Evolutionary conservation across 2,888 invertebrate species (phyloP).

Genomic region (Cephus spinipes): DNA sequence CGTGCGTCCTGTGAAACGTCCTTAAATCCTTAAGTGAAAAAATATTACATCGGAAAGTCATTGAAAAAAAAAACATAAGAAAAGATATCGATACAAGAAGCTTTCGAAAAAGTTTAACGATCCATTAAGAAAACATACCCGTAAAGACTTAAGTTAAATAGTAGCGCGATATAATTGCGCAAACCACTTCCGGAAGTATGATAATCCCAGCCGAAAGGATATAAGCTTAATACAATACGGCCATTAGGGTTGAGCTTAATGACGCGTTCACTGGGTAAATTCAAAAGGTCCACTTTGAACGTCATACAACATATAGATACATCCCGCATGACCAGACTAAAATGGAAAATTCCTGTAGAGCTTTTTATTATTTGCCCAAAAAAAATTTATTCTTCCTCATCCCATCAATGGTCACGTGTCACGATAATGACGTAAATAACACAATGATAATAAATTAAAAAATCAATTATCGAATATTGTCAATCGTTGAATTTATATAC

Average conservation of each 20-base stretch:
- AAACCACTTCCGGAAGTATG: background rate
- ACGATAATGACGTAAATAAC: background rate
- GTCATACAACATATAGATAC: background rate
- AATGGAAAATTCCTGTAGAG: background rate
- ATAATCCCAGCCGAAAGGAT: background rate
- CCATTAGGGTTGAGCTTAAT: background rate
- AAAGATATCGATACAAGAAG: background rate
- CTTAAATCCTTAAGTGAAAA: background rate
- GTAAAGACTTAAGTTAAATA: background rate
- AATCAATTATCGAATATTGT: background rate
- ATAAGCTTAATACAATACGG: background rate
- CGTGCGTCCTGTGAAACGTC: background rate
- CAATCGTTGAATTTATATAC: background rate
- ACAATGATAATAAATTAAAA: background rate
- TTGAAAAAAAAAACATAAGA: background rate
- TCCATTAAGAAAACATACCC: background rate
- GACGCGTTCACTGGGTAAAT: background rate
- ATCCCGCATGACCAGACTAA: background rate
- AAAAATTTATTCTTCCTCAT: background rate
- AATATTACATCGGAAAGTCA: background rate
- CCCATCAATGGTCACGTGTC: too few species aligned
- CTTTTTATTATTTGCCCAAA: background rate
- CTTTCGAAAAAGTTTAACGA: background rate
- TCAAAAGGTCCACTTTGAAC: background rate
- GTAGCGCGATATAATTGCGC: background rate